A percentile compares a stretch with the other conserved stretches of the same genome.
These are phyloP conservation scores for Drosophila subquinaria DNA, from an alignment of 2,888 invertebrate species.

Conservation along the genomic window DNA sequence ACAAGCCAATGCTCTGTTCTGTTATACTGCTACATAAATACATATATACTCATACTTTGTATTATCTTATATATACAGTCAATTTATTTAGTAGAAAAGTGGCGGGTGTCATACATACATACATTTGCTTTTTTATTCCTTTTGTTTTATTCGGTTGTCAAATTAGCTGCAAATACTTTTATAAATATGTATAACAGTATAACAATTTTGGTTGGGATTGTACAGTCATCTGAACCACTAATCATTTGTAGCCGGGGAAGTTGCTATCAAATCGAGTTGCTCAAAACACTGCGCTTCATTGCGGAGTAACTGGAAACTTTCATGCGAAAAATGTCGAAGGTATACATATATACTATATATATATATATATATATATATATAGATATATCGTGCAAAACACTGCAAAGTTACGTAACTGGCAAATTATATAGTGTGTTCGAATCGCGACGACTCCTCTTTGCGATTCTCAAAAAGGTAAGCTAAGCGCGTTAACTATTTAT, in stretches of 20 bases:
- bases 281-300: slow-evolving; percentile 70
- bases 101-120: slow-evolving; percentile 75
- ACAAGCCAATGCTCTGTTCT: slow-evolving; percentile 66
- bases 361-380: no score
- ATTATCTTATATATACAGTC: slow-evolving; percentile 74
- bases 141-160: not conserved
- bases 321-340: slow-evolving; percentile 9
- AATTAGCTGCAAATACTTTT: slow-evolving; percentile 53
- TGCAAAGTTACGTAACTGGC: slow-evolving; percentile 1
- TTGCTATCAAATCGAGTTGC: slow-evolving; percentile 84
- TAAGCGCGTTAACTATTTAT: slow-evolving; percentile 11
- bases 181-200: slow-evolving; percentile 65
- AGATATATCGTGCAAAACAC: not conserved
- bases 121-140: slow-evolving; percentile 17
- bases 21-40: slow-evolving; percentile 65
- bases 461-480: slow-evolving; percentile 32
- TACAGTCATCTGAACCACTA: slow-evolving; percentile 77
- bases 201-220: slow-evolving; percentile 34
- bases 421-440: slow-evolving; percentile 4
- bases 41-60: slow-evolving; percentile 47
- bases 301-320: slow-evolving; percentile 10
- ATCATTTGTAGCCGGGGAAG: slow-evolving; percentile 85
- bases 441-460: slow-evolving; percentile 27
- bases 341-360: slow-evolving; percentile 2
- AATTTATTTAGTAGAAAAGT: slow-evolving; percentile 76